Conservation (phyloP, 1,140 invertebrate genomes). For the Zaprionus ornatus region DNA sequence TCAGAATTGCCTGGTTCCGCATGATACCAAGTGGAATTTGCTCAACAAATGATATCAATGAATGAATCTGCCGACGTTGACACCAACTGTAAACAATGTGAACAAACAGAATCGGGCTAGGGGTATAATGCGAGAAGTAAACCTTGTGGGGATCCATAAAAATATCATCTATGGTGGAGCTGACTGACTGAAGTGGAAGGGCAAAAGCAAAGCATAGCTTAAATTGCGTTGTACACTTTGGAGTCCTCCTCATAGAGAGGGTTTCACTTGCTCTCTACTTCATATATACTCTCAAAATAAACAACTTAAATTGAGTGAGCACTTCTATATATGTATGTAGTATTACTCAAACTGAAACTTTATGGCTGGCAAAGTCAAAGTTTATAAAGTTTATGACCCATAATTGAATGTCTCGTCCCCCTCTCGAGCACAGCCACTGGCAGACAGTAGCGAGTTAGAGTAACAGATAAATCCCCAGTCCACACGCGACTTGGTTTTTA, state of each 20-base stretch:
- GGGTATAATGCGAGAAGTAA: constrained; percentile 25
- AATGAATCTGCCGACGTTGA: constrained; percentile 56
- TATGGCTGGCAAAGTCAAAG: background rate
- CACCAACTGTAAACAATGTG: constrained; percentile 67
- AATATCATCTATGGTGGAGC: background rate
- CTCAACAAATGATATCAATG: constrained; percentile 25
- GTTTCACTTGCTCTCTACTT: background rate
- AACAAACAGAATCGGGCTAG: constrained; percentile 51
- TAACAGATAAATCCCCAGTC: constrained; percentile 56
- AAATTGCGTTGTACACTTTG: background rate
- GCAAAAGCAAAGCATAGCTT: background rate
- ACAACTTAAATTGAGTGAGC: background rate
- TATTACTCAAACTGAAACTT: background rate
- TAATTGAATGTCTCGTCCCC: background rate
- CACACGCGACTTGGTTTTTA: background rate
- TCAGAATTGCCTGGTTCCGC: constrained; percentile 4
- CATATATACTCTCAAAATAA: background rate
- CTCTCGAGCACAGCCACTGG: background rate
- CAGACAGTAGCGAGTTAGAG: constrained; percentile 63
- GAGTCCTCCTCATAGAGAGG: background rate
- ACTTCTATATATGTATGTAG: background rate
- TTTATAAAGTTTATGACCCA: background rate
- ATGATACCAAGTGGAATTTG: constrained; percentile 38
- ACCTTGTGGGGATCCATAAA: constrained; percentile 29
- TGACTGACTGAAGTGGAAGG: background rate